Conservation (phyloP, 2,797 vertebrate genomes). For the Dryobates pubescens region DNA sequence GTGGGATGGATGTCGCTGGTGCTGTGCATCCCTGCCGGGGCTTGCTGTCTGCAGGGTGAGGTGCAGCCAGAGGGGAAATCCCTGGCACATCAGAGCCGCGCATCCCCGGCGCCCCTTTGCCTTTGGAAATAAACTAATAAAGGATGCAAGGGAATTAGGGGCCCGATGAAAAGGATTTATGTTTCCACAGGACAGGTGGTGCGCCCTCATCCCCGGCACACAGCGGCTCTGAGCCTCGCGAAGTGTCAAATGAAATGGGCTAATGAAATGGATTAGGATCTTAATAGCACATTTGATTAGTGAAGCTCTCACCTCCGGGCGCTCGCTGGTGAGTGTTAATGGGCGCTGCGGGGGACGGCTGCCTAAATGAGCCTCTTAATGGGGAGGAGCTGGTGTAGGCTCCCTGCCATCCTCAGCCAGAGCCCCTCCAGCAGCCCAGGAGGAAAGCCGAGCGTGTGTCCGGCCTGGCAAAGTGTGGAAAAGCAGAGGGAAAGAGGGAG, state of each 20-base stretch:
- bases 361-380: neutral
- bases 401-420: fast-evolving
- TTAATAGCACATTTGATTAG: slow-evolving; percentile 54
- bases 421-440: neutral
- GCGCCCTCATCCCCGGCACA: neutral
- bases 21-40: neutral
- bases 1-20: neutral
- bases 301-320: slow-evolving; percentile 30
- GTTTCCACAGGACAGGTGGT: neutral
- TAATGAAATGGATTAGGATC: slow-evolving; percentile 58
- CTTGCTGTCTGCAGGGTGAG: fast-evolving
- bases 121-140: neutral
- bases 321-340: slow-evolving; percentile 19
- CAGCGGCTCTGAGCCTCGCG: neutral
- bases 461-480: neutral
- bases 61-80: neutral
- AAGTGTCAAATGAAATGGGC: slow-evolving; percentile 33
- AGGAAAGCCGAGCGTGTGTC: neutral
- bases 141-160: neutral
- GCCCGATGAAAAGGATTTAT: slow-evolving; percentile 25
- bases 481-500: neutral
- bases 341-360: neutral
- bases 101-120: neutral
- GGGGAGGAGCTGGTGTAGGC: neutral
- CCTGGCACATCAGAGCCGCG: neutral